These are phyloP conservation scores for Alcis repandata DNA, from an alignment of 2,888 invertebrate species.

Conservation along the genomic window DNA sequence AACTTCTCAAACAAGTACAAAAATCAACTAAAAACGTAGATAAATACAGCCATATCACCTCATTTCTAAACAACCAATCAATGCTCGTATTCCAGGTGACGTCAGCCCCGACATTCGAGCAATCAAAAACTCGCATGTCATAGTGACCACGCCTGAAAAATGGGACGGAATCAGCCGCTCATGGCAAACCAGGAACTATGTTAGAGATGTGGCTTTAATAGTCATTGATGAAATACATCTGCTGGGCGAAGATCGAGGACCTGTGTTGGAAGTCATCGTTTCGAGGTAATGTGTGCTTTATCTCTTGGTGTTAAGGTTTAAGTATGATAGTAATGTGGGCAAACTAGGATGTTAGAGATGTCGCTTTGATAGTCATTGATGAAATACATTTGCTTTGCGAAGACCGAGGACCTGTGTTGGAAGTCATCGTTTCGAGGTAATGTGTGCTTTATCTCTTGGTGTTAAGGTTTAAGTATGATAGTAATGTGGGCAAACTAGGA, in stretches of 20 bases:
- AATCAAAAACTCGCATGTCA: constrained; percentile 94
- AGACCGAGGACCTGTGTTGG: no score
- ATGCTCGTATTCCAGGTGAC: constrained; percentile 66
- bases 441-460: no score
- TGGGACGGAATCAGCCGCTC: constrained; percentile 99
- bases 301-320: not conserved
- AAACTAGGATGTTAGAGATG: no score
- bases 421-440: no score
- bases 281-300: constrained; percentile 85
- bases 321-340: no score
- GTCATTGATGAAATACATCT: constrained; percentile 99
- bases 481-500: no score
- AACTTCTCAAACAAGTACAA: no score
- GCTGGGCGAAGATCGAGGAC: constrained; percentile 95
- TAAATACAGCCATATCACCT: no score
- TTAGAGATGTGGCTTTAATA: constrained; percentile 95
- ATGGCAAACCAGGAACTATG: constrained; percentile 99
- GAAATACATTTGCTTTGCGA: no score
- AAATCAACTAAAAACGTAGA: not conserved
- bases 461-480: no score
- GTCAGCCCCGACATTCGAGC: constrained; percentile 95
- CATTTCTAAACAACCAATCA: not conserved
- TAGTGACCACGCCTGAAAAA: constrained; percentile 99
- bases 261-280: constrained; percentile 98
- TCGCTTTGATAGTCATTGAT: no score